These are phyloP conservation scores for Gonatopus flavifemur DNA, from an alignment of 1,140 invertebrate genomes.

Conservation along the genomic window DNA sequence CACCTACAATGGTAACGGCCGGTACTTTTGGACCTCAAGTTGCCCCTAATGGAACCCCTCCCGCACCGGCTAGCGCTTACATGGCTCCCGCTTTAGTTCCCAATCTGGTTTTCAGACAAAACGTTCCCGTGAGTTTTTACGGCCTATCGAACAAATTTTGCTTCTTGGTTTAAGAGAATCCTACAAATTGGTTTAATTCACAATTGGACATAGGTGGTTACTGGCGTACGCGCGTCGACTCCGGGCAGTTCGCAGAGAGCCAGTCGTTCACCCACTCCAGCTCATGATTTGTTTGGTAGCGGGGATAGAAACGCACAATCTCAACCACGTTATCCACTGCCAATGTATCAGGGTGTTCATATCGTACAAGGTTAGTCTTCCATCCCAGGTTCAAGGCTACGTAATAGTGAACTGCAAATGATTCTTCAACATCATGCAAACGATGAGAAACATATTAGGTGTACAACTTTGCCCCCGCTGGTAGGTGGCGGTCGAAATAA, in stretches of 20 bases:
- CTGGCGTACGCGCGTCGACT: slow-evolving; percentile 48
- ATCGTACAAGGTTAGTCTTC: slow-evolving; percentile 50
- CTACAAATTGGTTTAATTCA: background rate
- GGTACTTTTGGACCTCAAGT: slow-evolving; percentile 50
- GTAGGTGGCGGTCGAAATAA: no score
- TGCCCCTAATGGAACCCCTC: slow-evolving; percentile 38
- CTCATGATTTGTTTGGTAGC: slow-evolving; percentile 47
- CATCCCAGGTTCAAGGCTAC: no score
- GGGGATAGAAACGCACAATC: slow-evolving; percentile 51
- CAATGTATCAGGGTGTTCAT: slow-evolving; percentile 57
- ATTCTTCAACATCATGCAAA: no score
- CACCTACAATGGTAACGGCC: slow-evolving; percentile 44
- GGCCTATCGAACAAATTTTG: background rate
- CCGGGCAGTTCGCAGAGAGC: slow-evolving; percentile 51
- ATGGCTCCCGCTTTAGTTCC: slow-evolving; percentile 51
- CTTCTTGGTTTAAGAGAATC: no score
- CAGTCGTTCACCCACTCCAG: slow-evolving; percentile 52
- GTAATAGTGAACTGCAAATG: no score
- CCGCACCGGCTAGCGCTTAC: slow-evolving; percentile 46
- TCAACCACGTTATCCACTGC: slow-evolving; percentile 54
- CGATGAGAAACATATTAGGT: no score
- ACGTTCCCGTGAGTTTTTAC: slow-evolving; percentile 48
- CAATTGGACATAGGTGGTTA: slow-evolving; percentile 34
- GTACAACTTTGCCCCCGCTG: no score
- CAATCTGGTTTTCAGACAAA: slow-evolving; percentile 54